Base-by-base conservation (phyloP, 2,888 invertebrate species). In the Scelioninae gen. 1 region DNA sequence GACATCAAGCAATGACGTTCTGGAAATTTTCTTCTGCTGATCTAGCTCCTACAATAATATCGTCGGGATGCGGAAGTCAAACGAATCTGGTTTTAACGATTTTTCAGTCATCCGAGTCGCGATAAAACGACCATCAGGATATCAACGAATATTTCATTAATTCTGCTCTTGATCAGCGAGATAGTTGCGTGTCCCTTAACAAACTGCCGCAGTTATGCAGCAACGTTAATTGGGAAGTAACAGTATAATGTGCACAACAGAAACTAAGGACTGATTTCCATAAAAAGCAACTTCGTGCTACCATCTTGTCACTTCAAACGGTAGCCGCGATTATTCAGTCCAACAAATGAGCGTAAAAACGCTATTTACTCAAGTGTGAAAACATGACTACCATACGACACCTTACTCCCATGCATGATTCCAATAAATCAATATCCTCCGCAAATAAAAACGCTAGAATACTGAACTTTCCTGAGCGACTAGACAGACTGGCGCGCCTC, bases 141-240 rank as follows among this genome's bases (percentile, higher is more conserved):
- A 60, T 56, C 53, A 9, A 47, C 65, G 31, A 65, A 65, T 65
- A 47, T 38, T 65, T 63, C 63, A 74, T 47, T 56, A 62, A 49
- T 40, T 58, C 29, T 23, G 0, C 13, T 10, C 5, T 40, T 53
- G 66, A 66, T 66, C 49, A 15, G 38, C 32, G 32, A 32, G 58
- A 58, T 58, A 56, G 16, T 11, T 11, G 69, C 38, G 38, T 32
- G 38, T 38, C 72, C 31, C 13, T 15, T 15, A 31, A 45, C 34
- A 45, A 68, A 45, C 56, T n/a, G 2, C 16, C 56, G n/a, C 45
- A 53, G 32, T 32, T 15, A 23, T 45, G 8, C 10, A 6, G 34
- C 32, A 49, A 11, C 51, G 51, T 13, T 40, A 53, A 66, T 66
- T 53, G 40, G 51, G 40, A 13, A 13, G 29, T 23, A 66, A 49